Evolutionary conservation across 2,113 vertebrate species (phyloP).

Genomic region (Grus americana): DNA sequence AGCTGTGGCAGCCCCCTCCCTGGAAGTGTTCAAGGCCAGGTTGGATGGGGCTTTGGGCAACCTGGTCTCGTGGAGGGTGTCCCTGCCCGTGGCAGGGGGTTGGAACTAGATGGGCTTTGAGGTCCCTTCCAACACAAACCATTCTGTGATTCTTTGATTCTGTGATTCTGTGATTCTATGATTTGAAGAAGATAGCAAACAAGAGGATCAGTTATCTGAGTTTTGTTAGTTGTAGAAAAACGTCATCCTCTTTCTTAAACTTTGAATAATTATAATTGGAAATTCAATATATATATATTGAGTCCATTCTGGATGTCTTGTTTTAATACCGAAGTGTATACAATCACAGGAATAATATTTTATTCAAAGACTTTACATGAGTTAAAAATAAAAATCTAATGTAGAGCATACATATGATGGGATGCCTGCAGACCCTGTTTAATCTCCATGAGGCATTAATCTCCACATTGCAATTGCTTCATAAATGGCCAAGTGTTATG

Average conservation of each 20-base stretch:
- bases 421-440: background rate
- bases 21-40: too few species aligned
- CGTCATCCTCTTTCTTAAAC: background rate
- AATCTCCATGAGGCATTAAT: background rate
- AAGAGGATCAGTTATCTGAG: background rate
- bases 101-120: too few species aligned
- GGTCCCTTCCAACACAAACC: too few species aligned
- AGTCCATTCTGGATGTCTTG: background rate
- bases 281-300: background rate
- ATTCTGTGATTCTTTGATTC: too few species aligned
- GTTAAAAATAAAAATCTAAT: background rate
- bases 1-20: too few species aligned
- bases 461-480: background rate
- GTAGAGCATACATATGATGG: accelerated
- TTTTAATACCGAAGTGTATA: background rate
- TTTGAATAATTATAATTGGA: background rate
- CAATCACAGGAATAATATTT: background rate
- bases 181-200: background rate
- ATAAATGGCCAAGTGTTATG: background rate
- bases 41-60: too few species aligned
- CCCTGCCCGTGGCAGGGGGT: too few species aligned
- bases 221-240: background rate
- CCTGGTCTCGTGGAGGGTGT: too few species aligned
- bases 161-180: too few species aligned
- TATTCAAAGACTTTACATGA: background rate